These are phyloP conservation scores for Lates calcarifer DNA, from an alignment of 2,113 vertebrate genomes.

Conservation along the genomic window DNA sequence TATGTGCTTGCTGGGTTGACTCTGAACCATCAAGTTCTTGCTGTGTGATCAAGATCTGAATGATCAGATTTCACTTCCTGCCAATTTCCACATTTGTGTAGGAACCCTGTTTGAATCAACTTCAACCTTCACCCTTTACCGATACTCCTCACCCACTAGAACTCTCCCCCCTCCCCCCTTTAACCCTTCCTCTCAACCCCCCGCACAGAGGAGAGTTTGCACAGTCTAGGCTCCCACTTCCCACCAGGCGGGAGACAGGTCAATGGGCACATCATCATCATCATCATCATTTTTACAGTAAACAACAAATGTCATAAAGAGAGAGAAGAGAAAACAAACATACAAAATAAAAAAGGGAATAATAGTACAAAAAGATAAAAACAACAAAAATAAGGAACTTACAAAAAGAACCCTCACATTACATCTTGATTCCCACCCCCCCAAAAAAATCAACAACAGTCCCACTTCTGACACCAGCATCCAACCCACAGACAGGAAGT, in stretches of 20 bases:
- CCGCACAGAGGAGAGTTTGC: conserved; percentile 20
- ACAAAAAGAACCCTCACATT: conserved; percentile 59
- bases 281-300: conserved; percentile 62
- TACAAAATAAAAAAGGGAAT: conserved; percentile 69
- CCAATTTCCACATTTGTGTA: conserved; percentile 1
- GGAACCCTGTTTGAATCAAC: conserved; percentile 45
- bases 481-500: conserved; percentile 67
- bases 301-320: conserved; percentile 61
- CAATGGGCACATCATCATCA: conserved; percentile 36
- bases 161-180: not conserved
- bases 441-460: conserved; percentile 18
- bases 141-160: conserved; percentile 13
- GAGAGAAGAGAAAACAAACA: conserved; percentile 54
- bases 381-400: conserved; percentile 60
- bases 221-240: conserved; percentile 50
- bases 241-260: conserved; percentile 33
- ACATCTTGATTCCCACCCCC: conserved; percentile 25
- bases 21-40: not conserved
- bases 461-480: conserved; percentile 32
- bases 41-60: not conserved
- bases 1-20: not conserved
- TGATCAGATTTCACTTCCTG: not conserved
- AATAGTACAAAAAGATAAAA: conserved; percentile 76
- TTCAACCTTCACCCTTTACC: conserved; percentile 6
- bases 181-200: not conserved